A percentile compares a stretch with the other conserved stretches of the same genome.
Evolutionary conservation across 2,797 vertebrate genomes (phyloP).

Genomic region (Dendrocincla tyrannina): DNA sequence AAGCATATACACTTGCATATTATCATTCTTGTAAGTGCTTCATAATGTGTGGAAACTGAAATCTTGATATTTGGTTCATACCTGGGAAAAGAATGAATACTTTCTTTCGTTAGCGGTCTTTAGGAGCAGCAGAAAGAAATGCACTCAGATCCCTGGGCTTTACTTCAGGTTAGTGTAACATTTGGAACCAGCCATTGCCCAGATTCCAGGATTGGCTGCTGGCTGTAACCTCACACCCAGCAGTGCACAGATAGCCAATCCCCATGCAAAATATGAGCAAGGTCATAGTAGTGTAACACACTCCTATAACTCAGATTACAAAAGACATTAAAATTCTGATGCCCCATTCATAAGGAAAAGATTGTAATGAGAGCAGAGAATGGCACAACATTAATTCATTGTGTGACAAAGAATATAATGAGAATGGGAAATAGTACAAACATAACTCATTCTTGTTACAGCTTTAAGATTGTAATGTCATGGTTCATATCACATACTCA

Average conservation of each 20-base stretch:
- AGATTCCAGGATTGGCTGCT: conserved; percentile 66
- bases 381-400: conserved; percentile 85
- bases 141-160: not conserved
- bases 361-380: conserved; percentile 82
- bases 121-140: not conserved
- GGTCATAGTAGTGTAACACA: conserved; percentile 78
- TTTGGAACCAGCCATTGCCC: conserved; percentile 6
- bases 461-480: conserved; percentile 86
- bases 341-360: conserved; percentile 84
- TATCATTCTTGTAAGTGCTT: not conserved
- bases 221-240: conserved; percentile 41
- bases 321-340: conserved; percentile 84
- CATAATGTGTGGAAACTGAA: not conserved
- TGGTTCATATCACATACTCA: conserved; percentile 83
- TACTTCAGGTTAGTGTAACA: conserved; percentile 41
- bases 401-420: conserved; percentile 86
- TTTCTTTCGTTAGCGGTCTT: not conserved
- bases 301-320: conserved; percentile 81
- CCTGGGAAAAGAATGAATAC: not conserved
- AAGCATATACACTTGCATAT: not conserved
- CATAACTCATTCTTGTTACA: conserved; percentile 84
- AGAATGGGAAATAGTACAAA: conserved; percentile 86
- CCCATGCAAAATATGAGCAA: conserved; percentile 78
- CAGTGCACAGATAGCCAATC: conserved; percentile 65
- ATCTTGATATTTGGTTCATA: not conserved